Conservation (phyloP, 2,888 invertebrate species). For the Ischnus inquisitorius region DNA sequence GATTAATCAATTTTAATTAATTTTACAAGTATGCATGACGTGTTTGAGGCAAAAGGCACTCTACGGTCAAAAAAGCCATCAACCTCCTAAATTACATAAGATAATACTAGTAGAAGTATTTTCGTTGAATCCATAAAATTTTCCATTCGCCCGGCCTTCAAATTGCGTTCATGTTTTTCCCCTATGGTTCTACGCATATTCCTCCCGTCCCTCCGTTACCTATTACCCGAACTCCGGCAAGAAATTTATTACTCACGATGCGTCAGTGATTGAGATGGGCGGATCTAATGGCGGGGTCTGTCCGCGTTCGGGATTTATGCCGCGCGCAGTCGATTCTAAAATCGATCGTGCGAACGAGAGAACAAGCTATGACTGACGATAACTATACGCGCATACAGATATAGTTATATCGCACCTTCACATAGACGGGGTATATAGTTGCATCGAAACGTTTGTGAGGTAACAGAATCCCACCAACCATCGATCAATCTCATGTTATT, state of each 20-base stretch:
- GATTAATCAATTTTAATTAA: neutral
- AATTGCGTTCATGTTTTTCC: constrained; percentile 43
- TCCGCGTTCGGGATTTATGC: constrained; percentile 72
- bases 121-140: neutral
- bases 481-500: too few relatives aligned
- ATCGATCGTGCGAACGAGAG: constrained; percentile 53
- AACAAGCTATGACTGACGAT: constrained; percentile 33
- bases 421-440: too few relatives aligned
- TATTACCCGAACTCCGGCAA: constrained; percentile 72
- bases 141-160: constrained; percentile 20
- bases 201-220: constrained; percentile 48
- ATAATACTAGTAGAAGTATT: neutral
- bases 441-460: too few relatives aligned
- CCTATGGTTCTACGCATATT: constrained; percentile 44
- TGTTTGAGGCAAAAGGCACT: neutral
- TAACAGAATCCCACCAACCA: too few relatives aligned
- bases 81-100: neutral
- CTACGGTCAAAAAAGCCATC: too few relatives aligned
- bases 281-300: constrained; percentile 79
- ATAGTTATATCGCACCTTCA: neutral
- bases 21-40: neutral
- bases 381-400: constrained; percentile 1
- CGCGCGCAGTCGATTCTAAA: constrained; percentile 48
- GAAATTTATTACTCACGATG: constrained; percentile 80
- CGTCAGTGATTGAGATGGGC: constrained; percentile 81